Percentiles rank a stretch among this genome's conserved stretches.
These are phyloP conservation scores for Chironomus tentans DNA, from an alignment of 2,888 invertebrate genomes.

Conservation along the genomic window DNA sequence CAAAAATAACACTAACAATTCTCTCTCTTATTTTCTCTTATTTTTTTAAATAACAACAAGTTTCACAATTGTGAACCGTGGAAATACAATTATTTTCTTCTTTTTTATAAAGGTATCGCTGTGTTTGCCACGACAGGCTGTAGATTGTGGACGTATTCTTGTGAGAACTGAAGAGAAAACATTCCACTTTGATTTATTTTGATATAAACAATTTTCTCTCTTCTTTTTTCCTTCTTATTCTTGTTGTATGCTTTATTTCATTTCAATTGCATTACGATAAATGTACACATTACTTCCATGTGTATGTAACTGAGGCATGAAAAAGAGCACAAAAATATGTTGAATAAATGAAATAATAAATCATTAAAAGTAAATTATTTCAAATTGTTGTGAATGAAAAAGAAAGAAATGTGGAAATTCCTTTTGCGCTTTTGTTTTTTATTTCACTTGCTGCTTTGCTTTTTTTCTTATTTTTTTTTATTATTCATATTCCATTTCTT, in stretches of 20 bases:
- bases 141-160: background rate
- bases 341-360: conserved; percentile 22
- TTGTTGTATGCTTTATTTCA: background rate
- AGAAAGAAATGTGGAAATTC: background rate
- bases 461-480: background rate
- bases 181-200: conserved; percentile 20
- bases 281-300: background rate
- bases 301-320: background rate
- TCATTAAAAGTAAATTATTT: conserved; percentile 21
- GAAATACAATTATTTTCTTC: background rate
- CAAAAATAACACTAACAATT: conserved; percentile 14
- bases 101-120: background rate
- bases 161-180: background rate
- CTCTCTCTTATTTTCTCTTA: background rate
- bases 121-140: conserved; percentile 7
- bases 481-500: too few species aligned
- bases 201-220: conserved; percentile 2
- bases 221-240: background rate
- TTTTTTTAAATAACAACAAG: background rate
- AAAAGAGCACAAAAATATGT: background rate
- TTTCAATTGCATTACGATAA: background rate
- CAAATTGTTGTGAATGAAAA: background rate
- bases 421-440: background rate
- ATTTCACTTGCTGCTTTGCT: background rate
- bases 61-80: background rate